A percentile compares a stretch with the other conserved stretches of the same genome.
These are phyloP conservation scores for Borostomias antarcticus DNA, from an alignment of 2,797 vertebrate genomes.

Conservation along the genomic window DNA sequence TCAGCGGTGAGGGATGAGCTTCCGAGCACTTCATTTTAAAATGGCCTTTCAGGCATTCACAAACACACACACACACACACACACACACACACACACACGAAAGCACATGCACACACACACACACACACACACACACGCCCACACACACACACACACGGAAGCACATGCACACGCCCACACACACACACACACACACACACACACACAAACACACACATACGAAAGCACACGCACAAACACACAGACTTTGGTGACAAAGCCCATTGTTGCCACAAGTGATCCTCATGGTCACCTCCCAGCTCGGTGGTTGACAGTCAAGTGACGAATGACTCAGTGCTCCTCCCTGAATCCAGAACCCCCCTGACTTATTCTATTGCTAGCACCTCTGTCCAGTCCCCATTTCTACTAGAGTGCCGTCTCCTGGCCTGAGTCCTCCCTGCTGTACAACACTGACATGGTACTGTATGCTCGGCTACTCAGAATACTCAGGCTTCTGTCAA, in stretches of 20 bases:
- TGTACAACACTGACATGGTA: not conserved
- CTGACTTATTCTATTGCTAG: slow-evolving; percentile 8
- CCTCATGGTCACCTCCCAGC: slow-evolving; percentile 36
- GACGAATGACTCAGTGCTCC: slow-evolving; percentile 41
- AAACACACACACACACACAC: slow-evolving; percentile 11
- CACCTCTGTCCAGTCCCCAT: not conserved
- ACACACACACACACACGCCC: not conserved
- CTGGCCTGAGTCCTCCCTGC: not conserved
- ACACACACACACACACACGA: not conserved
- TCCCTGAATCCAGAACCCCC: slow-evolving; percentile 27
- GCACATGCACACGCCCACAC: not conserved
- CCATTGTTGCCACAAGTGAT: slow-evolving; percentile 24
- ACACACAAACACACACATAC: not conserved
- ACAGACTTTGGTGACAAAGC: slow-evolving; percentile 12
- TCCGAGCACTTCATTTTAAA: slow-evolving; percentile 49
- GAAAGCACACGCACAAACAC: slow-evolving; percentile 10
- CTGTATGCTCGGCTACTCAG: not conserved
- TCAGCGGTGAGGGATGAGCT: slow-evolving; percentile 61
- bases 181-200: slow-evolving; percentile 1
- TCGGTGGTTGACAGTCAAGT: slow-evolving; percentile 42
- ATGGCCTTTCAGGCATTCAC: slow-evolving; percentile 31
- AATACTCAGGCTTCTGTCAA: not conserved
- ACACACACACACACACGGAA: slow-evolving; percentile 4
- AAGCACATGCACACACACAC: slow-evolving; percentile 3
- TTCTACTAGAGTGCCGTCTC: not conserved